Evolutionary conservation across 2,888 invertebrate genomes (phyloP).

Genomic region (Orthonevra nobilis): DNA sequence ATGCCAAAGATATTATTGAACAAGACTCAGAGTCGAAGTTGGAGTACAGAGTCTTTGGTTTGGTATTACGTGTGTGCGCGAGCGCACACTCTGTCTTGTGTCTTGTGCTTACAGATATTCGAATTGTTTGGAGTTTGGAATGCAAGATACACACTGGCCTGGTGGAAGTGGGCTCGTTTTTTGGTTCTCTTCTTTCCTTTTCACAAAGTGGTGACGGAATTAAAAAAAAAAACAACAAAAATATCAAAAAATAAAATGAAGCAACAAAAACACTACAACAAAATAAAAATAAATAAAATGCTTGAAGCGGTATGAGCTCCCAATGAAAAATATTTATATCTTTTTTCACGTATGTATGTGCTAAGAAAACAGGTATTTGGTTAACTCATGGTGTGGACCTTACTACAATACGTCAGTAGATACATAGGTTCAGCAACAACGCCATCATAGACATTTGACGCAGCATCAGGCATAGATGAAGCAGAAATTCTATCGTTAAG

Average conservation of each 20-base stretch:
- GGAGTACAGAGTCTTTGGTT: conserved; percentile 23
- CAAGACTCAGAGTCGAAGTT: conserved; percentile 49
- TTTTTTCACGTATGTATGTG: conserved; percentile 19
- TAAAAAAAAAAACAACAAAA: conserved; percentile 43
- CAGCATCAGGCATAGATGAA: conserved; percentile 44
- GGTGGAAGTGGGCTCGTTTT: conserved; percentile 65
- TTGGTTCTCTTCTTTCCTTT: conserved; percentile 22
- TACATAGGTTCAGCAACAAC: conserved; percentile 15
- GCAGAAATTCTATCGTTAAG: conserved; percentile 39
- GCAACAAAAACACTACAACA: conserved; percentile 43
- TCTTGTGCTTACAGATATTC: conserved; percentile 58
- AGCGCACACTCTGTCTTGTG: conserved; percentile 43
- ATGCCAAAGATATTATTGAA: conserved; percentile 60
- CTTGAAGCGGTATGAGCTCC: conserved; percentile 62
- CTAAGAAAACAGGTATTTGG: conserved; percentile 65
- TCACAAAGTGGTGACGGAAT: conserved; percentile 51
- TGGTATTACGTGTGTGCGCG: conserved; percentile 56
- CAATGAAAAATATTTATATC: conserved; percentile 62
- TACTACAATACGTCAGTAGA: conserved; percentile 50
- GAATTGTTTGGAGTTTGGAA: conserved; percentile 70
- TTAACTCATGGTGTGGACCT: conserved; percentile 36
- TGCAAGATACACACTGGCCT: conserved; percentile 66
- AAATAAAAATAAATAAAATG: conserved; percentile 27
- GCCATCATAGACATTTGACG: conserved; percentile 25
- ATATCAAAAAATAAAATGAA: conserved; percentile 44